Base-by-base conservation (phyloP, 2,888 invertebrate genomes). In the Pollenia griseotomentosa region DNA sequence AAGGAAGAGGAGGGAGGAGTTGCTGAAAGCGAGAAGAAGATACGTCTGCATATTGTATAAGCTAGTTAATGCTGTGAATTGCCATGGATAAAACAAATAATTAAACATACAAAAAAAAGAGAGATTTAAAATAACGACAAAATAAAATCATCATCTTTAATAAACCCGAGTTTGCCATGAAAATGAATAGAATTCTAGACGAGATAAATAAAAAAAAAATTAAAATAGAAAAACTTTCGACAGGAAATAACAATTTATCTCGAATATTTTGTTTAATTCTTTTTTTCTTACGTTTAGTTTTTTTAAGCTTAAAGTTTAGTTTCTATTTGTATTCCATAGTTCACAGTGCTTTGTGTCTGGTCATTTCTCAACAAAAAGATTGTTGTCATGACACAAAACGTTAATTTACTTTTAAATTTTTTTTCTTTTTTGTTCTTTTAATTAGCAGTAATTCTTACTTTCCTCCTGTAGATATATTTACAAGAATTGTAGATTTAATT, bases 181-280 rank as follows among this genome's bases (percentile, higher is more conserved):
- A 77, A 63, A 19, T 73, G 19, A 81, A 55, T 46, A 65, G 53
- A 77, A 71, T 63, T 83, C 12, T 61, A 66, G 14, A 82, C 48
- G 12, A 70, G 11, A 70, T 55, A 63, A 63, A 55, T 55, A 40
- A 12, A 33, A 14, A 61, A 23, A 19, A 19, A 19, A 19, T 19
- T 19, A 23, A 68, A 66, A 40, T 65, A 55, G 33, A 59, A 16
- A 63, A 78, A 66, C 59, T 59, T 65, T 75, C 68, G 88, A 87
- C 92, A 88, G 91, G 92, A 92, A 91, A 90, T 89, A 88, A 88
- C 90, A 91, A 91, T 91, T 91, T 91, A 91, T 87, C 82, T 90
- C 86, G 89, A 88, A 88, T 48, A 74, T 68, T 83, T 63, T 44
- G 7, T 73, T 40, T 51, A 55, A 44, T 74, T 68, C 1, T 75